These are phyloP conservation scores for Caloenas nicobarica DNA, from an alignment of 2,113 vertebrate genomes.

Conservation along the genomic window DNA sequence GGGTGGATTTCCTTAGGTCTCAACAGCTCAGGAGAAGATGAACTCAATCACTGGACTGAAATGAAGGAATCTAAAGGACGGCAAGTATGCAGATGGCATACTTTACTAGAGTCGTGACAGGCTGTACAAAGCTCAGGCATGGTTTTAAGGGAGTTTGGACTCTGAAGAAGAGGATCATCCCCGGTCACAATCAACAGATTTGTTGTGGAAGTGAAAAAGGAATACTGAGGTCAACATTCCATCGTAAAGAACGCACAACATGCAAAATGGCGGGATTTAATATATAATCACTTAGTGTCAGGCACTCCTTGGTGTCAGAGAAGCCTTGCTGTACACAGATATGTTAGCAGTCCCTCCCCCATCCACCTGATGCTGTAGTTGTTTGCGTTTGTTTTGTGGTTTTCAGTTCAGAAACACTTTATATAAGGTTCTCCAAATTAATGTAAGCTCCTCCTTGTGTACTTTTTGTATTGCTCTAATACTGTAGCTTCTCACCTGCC, in stretches of 20 bases:
- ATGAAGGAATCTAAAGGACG: conserved; percentile 98
- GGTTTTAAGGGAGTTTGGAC: conserved; percentile 2
- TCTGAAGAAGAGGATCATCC: not conserved
- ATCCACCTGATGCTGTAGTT: conserved; percentile 44
- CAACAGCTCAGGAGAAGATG: conserved; percentile 97
- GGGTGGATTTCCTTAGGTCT: conserved; percentile 97
- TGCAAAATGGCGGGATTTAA: not conserved
- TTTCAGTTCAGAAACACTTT: conserved; percentile 35
- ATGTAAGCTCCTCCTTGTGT: conserved; percentile 28
- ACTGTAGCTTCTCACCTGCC: conserved; percentile 50
- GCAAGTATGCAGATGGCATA: conserved; percentile 96
- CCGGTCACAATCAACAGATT: not conserved
- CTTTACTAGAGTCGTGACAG: conserved; percentile 88
- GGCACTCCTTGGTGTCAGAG: conserved; percentile 26
- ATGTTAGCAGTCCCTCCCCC: not conserved
- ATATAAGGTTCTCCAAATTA: conserved; percentile 26
- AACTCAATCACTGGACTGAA: conserved; percentile 95
- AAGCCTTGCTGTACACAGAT: conserved; percentile 14
- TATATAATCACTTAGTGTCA: conserved; percentile 5
- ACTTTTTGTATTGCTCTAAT: conserved; percentile 53
- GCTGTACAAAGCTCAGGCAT: not conserved
- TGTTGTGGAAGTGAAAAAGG: conserved; percentile 27
- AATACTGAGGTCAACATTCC: conserved; percentile 52
- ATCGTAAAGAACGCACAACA: conserved; percentile 28
- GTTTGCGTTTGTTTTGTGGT: conserved; percentile 59